phyloP scores from a whole-genome alignment of 1,140 invertebrate species.

The Lanistes nyassanus region DNA sequence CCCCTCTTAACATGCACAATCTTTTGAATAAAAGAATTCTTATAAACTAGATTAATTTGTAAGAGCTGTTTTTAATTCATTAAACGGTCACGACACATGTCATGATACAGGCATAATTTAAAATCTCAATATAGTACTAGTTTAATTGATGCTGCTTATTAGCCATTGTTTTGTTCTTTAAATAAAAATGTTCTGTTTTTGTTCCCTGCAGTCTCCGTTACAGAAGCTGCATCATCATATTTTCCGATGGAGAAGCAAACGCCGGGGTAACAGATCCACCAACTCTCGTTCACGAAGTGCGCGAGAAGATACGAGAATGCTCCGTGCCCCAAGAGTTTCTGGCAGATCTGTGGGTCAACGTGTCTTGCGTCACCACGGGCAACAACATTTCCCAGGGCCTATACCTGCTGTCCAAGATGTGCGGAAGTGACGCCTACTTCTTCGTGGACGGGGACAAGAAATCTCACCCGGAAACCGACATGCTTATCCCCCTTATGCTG shows the following conservation, averaged over 20 bases:
- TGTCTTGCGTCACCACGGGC: conserved; percentile 50
- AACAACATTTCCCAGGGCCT: conserved; percentile 44
- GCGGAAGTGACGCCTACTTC: conserved; percentile 54
- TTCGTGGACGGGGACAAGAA: conserved; percentile 41
- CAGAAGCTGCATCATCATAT: conserved; percentile 52
- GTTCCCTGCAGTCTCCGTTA: conserved; percentile 31
- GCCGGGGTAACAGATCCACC: conserved; percentile 43
- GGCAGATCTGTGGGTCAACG: conserved; percentile 50
- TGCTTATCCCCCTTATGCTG: conserved; percentile 53
- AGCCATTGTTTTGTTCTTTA: too few species aligned
- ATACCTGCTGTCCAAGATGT: conserved; percentile 51
- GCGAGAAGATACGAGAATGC: conserved; percentile 47
- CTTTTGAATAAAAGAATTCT: too few species aligned
- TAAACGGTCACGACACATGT: too few species aligned
- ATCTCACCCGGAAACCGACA: conserved; percentile 37
- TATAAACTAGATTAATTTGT: too few species aligned
- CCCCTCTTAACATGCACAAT: too few species aligned
- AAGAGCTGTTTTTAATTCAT: too few species aligned
- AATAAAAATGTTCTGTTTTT: background rate
- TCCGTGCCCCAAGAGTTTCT: conserved; percentile 35
- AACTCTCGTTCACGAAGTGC: conserved; percentile 41
- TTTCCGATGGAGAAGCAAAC: conserved; percentile 57
- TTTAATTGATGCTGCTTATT: too few species aligned
- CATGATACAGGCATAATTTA: too few species aligned
- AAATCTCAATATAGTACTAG: too few species aligned